Evolutionary conservation across 2,113 vertebrate genomes (phyloP).

Genomic region (Channa argus): DNA sequence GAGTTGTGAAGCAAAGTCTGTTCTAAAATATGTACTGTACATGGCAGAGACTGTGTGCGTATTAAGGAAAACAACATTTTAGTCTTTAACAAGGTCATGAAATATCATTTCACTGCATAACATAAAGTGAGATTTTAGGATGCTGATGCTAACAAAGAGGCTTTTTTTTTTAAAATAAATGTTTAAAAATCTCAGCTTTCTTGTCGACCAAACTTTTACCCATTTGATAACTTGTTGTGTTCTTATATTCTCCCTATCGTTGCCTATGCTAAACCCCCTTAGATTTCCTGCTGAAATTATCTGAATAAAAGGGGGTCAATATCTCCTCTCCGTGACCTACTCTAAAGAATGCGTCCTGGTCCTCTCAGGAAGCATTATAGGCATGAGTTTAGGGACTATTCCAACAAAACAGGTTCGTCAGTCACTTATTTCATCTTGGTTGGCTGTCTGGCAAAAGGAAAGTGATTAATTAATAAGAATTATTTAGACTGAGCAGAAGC

Average conservation of each 20-base stretch:
- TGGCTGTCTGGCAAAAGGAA: not conserved
- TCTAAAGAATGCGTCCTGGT: constrained; percentile 37
- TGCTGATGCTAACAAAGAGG: not conserved
- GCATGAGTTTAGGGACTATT: not conserved
- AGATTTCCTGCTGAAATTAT: constrained; percentile 7
- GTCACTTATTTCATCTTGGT: not conserved
- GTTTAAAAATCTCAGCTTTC: not conserved
- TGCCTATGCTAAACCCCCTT: not conserved
- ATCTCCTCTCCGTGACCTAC: constrained; percentile 37
- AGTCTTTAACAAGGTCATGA: not conserved
- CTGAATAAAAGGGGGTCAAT: constrained; percentile 40
- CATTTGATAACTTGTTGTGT: constrained; percentile 20
- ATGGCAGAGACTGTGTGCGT: not conserved
- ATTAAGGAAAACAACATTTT: not conserved
- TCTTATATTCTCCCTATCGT: constrained; percentile 9
- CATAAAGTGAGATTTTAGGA: constrained; percentile 5
- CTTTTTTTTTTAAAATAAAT: no score
- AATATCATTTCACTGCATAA: not conserved
- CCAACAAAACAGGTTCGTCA: constrained; percentile 1
- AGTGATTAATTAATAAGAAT: constrained; percentile 13
- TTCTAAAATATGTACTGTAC: constrained; percentile 7
- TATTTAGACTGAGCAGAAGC: not conserved
- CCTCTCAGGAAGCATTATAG: constrained; percentile 3
- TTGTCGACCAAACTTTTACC: not conserved
- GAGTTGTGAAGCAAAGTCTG: constrained; percentile 2